phyloP scores from a whole-genome alignment of 2,888 invertebrate species.

The Cyclophora albipunctata region DNA sequence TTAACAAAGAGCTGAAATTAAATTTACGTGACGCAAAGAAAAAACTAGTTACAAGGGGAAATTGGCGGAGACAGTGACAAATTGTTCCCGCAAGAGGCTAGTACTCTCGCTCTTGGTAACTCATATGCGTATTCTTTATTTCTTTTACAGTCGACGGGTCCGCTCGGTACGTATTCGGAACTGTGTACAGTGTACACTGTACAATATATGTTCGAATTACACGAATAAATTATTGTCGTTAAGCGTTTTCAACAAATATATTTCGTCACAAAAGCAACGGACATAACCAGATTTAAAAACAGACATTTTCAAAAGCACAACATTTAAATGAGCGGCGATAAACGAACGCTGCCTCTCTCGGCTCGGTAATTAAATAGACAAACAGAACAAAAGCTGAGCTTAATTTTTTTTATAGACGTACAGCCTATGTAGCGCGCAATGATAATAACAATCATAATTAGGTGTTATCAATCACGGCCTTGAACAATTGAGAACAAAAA shows the following conservation, averaged over 20 bases:
- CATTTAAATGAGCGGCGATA: conserved; percentile 17
- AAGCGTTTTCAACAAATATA: conserved; percentile 27
- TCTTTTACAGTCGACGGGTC: conserved; percentile 17
- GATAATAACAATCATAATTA: no score
- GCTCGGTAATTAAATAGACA: conserved; percentile 11
- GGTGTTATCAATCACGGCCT: no score
- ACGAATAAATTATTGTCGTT: conserved; percentile 38
- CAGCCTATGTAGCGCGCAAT: no score
- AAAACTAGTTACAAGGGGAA: conserved; percentile 73
- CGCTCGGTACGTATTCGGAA: conserved; percentile 29
- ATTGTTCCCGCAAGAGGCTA: conserved; percentile 62
- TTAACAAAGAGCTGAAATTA: conserved; percentile 68
- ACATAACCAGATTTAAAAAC: conserved; percentile 6
- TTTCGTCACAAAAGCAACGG: conserved; percentile 1
- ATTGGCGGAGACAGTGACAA: conserved; percentile 73
- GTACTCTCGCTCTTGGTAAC: conserved; percentile 37
- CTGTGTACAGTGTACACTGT: conserved; percentile 6
- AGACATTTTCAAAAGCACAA: conserved; percentile 13
- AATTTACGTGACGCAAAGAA: conserved; percentile 71
- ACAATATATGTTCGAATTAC: conserved; percentile 27
- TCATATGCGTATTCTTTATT: conserved; percentile 30
- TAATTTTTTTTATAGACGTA: not conserved
- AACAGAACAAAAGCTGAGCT: conserved; percentile 6
- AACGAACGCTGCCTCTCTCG: conserved; percentile 9
- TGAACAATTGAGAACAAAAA: no score